Conservation (phyloP, 2,888 invertebrate species). For the Latrodectus hesperus region DNA sequence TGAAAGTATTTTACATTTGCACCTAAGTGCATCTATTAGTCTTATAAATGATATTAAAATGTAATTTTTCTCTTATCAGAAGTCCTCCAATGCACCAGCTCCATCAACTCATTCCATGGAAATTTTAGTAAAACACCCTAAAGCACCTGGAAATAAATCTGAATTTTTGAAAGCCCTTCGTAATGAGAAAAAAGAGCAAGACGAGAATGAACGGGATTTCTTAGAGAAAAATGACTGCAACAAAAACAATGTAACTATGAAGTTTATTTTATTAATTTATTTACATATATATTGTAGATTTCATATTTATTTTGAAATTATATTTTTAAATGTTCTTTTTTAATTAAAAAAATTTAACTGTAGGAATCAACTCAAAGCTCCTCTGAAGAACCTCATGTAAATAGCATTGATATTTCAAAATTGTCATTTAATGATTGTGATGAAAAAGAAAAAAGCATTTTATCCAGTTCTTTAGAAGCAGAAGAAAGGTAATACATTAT, state of each 20-base stretch:
- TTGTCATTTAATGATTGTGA: constrained; percentile 66
- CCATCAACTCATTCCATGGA: constrained; percentile 72
- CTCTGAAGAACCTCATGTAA: constrained; percentile 71
- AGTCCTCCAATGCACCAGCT: constrained; percentile 72
- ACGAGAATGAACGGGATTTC: constrained; percentile 55
- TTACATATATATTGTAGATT: too few relatives aligned
- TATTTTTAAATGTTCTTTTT: too few relatives aligned
- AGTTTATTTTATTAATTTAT: not conserved
- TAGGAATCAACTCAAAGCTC: constrained; percentile 39
- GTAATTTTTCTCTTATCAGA: constrained; percentile 21
- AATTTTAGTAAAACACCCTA: constrained; percentile 75
- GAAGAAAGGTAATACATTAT: constrained; percentile 73
- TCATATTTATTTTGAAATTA: too few relatives aligned
- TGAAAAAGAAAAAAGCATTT: constrained; percentile 67
- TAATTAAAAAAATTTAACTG: not conserved
- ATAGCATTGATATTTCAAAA: constrained; percentile 72
- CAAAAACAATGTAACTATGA: constrained; percentile 43
- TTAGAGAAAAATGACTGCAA: constrained; percentile 46
- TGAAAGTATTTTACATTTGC: too few relatives aligned
- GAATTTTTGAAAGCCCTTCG: constrained; percentile 74
- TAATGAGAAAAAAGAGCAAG: constrained; percentile 71
- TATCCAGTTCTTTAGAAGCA: constrained; percentile 75
- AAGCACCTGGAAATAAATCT: constrained; percentile 74
- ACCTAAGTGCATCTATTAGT: too few relatives aligned
- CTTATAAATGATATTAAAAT: too few relatives aligned